Base-by-base conservation (phyloP, 2,113 vertebrate species). In the Amphiprion ocellaris region DNA sequence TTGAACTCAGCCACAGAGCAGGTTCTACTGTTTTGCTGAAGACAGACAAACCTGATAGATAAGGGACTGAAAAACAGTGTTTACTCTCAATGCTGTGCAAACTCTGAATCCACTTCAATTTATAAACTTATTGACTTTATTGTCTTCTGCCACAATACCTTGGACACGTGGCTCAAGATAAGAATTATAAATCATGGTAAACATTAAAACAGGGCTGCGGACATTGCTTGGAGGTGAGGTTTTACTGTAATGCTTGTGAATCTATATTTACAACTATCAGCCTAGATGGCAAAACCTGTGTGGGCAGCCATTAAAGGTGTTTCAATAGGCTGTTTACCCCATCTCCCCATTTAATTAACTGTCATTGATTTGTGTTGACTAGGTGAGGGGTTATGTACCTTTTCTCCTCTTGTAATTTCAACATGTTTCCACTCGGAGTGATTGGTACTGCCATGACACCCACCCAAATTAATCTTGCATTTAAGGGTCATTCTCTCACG, bases 341-440 rank as follows among this genome's bases (percentile, higher is more conserved):
- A 61, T 89, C 71, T 87, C 77, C 79, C 67, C 72, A 67, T 90
- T 90, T 93, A 92, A 93, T 93, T 89, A 91, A 85, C 69, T 88
- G 82, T 79, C 87, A 90, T 83, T 92, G 91, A 92, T 93, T 86
- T 83, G 78, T 88, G 79, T 85, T 71, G 84, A 91, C 70, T 67
- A 49, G 26, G 55, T 70, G 77, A 64, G 61, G 33, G 60, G 91
- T 91, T 92, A 88, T 88, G 86, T 78, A 69, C 79, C 82, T 81
- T 72, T 70, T 81, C 71, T 56, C 12, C 80, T 70, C 61, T 83
- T 69, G 68, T 84, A 82, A 84, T 82, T 92, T 84, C 69, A 68
- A 65, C 30, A 68, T 52, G 79, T 71, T 83, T 87, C 83, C 66
- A 59, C 62, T 47, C 55, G 55, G 75, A 89, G 54, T 72, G 84